phyloP scores from a whole-genome alignment of 2,888 invertebrate species.

The Tachystola acroxantha region DNA sequence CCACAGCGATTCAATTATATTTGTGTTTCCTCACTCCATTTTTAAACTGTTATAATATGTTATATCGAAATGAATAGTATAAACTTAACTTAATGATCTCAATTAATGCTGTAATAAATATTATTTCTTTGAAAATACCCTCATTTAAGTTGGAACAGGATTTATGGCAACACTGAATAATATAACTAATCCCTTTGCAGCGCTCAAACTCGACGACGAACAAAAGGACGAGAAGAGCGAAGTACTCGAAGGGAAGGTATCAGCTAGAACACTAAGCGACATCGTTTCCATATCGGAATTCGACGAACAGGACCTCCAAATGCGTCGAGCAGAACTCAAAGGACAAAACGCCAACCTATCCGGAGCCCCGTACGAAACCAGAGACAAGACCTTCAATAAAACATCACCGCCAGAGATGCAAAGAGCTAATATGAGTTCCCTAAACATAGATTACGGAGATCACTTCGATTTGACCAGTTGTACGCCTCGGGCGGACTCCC shows the following conservation, averaged over 20 bases:
- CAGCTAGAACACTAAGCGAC: constrained; percentile 84
- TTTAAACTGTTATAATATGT: no score
- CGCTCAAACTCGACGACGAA: constrained; percentile 76
- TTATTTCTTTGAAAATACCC: no score
- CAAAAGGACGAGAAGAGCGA: constrained; percentile 67
- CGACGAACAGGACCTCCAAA: constrained; percentile 81
- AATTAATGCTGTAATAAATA: no score
- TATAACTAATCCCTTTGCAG: constrained; percentile 36
- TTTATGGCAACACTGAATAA: no score
- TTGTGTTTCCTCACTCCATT: no score
- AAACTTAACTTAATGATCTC: no score
- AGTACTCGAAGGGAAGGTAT: constrained; percentile 73
- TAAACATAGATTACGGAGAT: constrained; percentile 51
- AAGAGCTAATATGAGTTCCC: constrained; percentile 54
- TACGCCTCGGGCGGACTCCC: constrained; percentile 58
- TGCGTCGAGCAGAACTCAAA: constrained; percentile 67
- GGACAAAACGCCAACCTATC: constrained; percentile 43
- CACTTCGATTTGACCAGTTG: constrained; percentile 43
- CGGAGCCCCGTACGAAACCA: constrained; percentile 34
- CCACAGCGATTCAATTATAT: no score
- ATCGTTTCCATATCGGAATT: constrained; percentile 85
- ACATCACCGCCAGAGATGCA: constrained; percentile 56
- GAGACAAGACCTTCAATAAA: constrained; percentile 42
- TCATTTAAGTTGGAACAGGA: no score
- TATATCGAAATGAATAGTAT: no score